Percentiles rank a stretch among this genome's conserved stretches.
phyloP scores from a whole-genome alignment of 2,888 invertebrate species.

The Chrysolina americana region DNA sequence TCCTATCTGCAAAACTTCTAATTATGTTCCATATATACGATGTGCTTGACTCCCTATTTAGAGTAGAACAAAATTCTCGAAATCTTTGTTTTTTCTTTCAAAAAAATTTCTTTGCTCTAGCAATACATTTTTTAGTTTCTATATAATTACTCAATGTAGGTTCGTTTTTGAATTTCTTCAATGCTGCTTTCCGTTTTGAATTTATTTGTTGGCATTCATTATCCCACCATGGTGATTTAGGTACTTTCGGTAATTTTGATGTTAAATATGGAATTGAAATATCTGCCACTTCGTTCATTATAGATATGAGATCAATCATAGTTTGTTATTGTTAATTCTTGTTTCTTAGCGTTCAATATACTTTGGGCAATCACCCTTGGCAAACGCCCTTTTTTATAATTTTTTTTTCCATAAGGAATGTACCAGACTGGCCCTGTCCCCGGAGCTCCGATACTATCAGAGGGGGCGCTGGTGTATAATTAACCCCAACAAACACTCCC shows the following conservation, averaged over 20 bases:
- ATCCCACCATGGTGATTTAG: not conserved
- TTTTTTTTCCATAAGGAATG: too few relatives aligned
- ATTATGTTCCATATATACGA: too few relatives aligned
- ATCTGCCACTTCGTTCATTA: not conserved
- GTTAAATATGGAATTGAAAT: not conserved
- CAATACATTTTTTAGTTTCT: not conserved
- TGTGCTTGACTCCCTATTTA: conserved; percentile 4
- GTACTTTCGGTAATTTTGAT: too few relatives aligned
- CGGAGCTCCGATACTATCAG: too few relatives aligned
- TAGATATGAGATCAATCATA: not conserved
- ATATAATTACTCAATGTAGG: not conserved
- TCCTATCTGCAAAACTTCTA: too few relatives aligned
- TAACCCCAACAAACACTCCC: too few relatives aligned
- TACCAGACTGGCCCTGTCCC: too few relatives aligned
- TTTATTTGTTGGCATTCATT: not conserved
- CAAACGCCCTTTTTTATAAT: not conserved
- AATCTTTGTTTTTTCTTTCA: conserved; percentile 3
- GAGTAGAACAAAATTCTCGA: not conserved
- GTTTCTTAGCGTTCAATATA: too few relatives aligned
- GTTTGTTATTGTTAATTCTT: not conserved
- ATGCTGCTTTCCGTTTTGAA: not conserved
- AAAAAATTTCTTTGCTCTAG: not conserved
- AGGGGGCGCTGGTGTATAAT: too few relatives aligned
- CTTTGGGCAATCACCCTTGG: not conserved
- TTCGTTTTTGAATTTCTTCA: not conserved